Conservation (phyloP, 2,797 vertebrate genomes). For the Moxostoma hubbsi region DNA sequence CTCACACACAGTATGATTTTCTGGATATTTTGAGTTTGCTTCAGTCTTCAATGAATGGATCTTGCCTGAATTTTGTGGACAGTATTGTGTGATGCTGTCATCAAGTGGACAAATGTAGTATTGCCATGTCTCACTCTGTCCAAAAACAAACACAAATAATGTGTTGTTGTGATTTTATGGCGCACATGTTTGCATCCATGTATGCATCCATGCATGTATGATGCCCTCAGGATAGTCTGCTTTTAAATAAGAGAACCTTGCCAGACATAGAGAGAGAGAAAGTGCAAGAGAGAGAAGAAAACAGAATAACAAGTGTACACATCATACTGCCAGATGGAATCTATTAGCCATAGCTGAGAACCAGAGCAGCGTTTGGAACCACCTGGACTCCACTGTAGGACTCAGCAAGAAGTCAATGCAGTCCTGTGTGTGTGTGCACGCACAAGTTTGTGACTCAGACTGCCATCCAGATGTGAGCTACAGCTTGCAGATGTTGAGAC, state of each 20-base stretch:
- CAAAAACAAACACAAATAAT: background rate
- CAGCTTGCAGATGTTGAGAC: constrained; percentile 31
- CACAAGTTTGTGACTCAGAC: background rate
- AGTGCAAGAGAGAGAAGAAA: constrained; percentile 13
- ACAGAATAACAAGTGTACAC: constrained; percentile 42
- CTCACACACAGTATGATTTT: no score
- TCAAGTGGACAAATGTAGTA: constrained; percentile 54
- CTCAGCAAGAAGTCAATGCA: constrained; percentile 1
- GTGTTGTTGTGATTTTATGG: constrained; percentile 21
- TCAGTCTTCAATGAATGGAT: background rate
- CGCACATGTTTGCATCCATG: background rate
- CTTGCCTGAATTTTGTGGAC: background rate
- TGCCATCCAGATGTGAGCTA: constrained; percentile 35
- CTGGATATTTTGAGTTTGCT: no score
- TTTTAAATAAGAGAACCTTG: constrained; percentile 2
- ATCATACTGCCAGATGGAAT: constrained; percentile 32
- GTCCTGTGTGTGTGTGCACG: constrained; percentile 23
- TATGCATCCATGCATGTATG: constrained; percentile 5
- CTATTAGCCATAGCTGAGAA: constrained; percentile 38
- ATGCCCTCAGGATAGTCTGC: constrained; percentile 6
- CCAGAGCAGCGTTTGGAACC: constrained; percentile 34
- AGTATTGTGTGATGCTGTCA: constrained; percentile 58
- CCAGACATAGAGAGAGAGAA: background rate
- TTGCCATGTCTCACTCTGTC: background rate
- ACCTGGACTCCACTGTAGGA: constrained; percentile 33